Evolutionary conservation across 2,888 invertebrate genomes (phyloP).

Genomic region (Seira sanloemensis): DNA sequence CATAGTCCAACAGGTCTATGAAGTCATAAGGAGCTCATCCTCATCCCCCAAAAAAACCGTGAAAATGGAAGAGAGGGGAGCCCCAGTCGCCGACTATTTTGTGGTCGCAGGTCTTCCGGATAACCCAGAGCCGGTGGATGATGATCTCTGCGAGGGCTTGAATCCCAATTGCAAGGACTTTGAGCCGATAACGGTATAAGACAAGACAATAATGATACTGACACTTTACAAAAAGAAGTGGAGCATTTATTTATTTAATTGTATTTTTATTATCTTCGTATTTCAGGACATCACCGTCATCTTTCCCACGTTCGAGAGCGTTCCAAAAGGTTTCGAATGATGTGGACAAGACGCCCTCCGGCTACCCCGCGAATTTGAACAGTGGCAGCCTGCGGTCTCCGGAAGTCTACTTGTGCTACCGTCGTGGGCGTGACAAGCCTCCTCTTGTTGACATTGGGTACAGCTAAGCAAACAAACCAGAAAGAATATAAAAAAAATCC

Average conservation of each 20-base stretch:
- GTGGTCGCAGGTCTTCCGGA: constrained; percentile 96
- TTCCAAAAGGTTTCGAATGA: constrained; percentile 87
- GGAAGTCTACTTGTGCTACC: constrained; percentile 94
- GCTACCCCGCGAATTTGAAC: constrained; percentile 95
- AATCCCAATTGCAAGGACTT: constrained; percentile 88
- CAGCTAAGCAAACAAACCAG: constrained; percentile 73
- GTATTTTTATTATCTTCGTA: neutral
- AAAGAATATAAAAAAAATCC: constrained; percentile 23
- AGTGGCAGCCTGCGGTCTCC: constrained; percentile 96
- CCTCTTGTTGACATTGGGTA: constrained; percentile 98
- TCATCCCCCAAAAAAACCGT: neutral
- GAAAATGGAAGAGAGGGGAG: constrained; percentile 64
- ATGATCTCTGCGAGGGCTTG: constrained; percentile 84
- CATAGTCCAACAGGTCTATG: neutral
- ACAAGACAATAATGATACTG: no score
- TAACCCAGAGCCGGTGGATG: constrained; percentile 85
- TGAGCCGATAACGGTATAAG: constrained; percentile 88
- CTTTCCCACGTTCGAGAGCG: constrained; percentile 90
- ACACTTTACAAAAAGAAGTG: no score
- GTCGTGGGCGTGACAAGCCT: constrained; percentile 94
- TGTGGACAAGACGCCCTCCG: constrained; percentile 86
- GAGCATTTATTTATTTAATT: neutral
- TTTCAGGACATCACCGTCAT: constrained; percentile 88
- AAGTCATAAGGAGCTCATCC: neutral
- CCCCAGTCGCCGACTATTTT: constrained; percentile 94